Evolutionary conservation across 2,113 vertebrate genomes (phyloP), one percentile per base, ranked within the genome.

Genomic region (Leptosomus discolor): DNA sequence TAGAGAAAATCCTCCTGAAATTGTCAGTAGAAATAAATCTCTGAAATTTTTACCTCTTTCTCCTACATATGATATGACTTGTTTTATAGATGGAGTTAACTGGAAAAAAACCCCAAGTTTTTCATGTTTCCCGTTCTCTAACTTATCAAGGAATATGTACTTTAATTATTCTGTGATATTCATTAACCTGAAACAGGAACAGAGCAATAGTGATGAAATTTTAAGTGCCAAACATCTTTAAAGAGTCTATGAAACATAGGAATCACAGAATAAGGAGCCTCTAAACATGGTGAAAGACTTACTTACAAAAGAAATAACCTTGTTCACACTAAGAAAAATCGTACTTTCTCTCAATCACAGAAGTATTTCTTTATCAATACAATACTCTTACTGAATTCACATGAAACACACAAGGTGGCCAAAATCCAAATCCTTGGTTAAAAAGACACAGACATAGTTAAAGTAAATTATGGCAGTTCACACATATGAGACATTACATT

Each of bases 101-200:
- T 14, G n/a, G 24, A 17, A 58, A 53, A 83, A 90, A 53, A 8
- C 0, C 0, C 0, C 23, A 37, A 20, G 0, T 50, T 63, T 75
- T 79, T 63, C 15, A 53, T 15, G 4, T 54, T 75, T 92, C 8
- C n/a, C 37, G 34, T 67, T 57, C 37, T 63, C 76, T 86, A 63
- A 53, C 8, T 32, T 54, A 63, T 43, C 48, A 83, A 23, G 27
- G 21, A 54, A 48, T 37, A 46, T 5, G 12, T 46, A 58, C 11
- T 53, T 67, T 14, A 85, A 53, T 24, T 68, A 36, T 54, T 64
- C 10, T 43, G 27, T 1, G 1, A 79, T 71, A 86, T 34, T 70
- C 14, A 41, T 54, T 71, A 90, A 53, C 12, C 32, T 50, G 18
- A 90, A 71, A 90, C 23, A 79, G 14, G 37, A 69, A 75, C 8